Evolutionary conservation across 1,140 invertebrate species (phyloP).

Genomic region (Trichonephila inaurata): DNA sequence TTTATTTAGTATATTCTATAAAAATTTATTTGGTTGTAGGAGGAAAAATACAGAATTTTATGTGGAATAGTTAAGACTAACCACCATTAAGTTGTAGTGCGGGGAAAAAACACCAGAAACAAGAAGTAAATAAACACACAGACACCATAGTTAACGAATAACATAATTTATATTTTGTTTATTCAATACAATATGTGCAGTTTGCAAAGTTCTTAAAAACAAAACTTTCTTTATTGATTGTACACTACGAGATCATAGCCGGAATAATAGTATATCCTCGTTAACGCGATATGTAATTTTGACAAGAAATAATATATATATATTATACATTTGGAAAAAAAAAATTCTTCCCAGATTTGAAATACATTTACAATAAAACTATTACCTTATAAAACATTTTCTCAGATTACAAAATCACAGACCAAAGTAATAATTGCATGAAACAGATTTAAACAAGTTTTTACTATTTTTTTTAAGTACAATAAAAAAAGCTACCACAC

Average conservation of each 20-base stretch:
- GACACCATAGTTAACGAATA: conserved; percentile 63
- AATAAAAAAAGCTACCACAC: conserved; percentile 30
- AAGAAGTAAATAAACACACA: neutral
- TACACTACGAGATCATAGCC: conserved; percentile 73
- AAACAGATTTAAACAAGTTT: neutral
- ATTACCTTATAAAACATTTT: neutral
- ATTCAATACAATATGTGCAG: conserved; percentile 76
- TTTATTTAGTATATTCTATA: too few species aligned
- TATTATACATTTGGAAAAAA: neutral
- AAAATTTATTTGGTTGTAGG: too few species aligned
- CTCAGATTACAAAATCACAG: conserved; percentile 50
- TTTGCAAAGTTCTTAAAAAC: conserved; percentile 74
- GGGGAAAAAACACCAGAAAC: neutral
- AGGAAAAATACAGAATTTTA: too few species aligned
- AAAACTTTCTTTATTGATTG: conserved; percentile 75
- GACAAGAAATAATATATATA: neutral
- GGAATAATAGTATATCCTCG: conserved; percentile 24
- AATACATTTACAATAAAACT: neutral
- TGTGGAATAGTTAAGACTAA: too few species aligned
- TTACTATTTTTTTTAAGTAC: neutral
- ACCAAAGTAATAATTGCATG: conserved; percentile 3
- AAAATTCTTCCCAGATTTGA: neutral
- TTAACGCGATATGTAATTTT: conserved; percentile 70
- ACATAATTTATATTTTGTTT: conserved; percentile 76
- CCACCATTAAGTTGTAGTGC: neutral